phyloP scores from a whole-genome alignment of 2,888 invertebrate species.

The Agrochola lychnidis region DNA sequence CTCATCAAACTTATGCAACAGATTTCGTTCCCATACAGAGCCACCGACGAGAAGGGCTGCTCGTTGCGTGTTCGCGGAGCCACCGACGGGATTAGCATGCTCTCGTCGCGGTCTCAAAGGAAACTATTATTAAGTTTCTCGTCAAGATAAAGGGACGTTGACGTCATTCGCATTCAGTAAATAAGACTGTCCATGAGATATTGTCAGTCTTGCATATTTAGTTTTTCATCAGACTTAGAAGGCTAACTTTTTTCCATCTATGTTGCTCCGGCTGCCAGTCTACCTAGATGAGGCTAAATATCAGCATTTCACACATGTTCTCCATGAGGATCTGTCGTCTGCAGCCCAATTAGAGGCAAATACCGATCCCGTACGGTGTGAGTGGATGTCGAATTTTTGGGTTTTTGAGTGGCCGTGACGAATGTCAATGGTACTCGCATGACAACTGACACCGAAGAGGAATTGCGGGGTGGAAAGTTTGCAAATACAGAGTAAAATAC shows the following conservation, averaged over 20 bases:
- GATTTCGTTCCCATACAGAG: constrained; percentile 9
- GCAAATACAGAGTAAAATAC: neutral
- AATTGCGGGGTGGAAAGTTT: neutral
- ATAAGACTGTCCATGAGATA: constrained; percentile 19
- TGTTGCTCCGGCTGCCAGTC: too few relatives aligned
- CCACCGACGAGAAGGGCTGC: constrained; percentile 18
- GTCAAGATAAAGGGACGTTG: constrained; percentile 27
- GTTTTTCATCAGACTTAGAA: constrained; percentile 8
- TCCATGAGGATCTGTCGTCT: constrained; percentile 1
- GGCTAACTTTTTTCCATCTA: neutral
- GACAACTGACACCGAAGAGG: neutral
- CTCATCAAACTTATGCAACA: constrained; percentile 49
- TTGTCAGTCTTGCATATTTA: constrained; percentile 3
- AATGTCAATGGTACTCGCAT: neutral
- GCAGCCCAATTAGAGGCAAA: constrained; percentile 37
- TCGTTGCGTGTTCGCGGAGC: constrained; percentile 44
- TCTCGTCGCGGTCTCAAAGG: constrained; percentile 38
- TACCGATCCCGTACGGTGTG: neutral
- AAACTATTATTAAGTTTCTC: constrained; percentile 61
- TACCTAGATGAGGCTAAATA: neutral
- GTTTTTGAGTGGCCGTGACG: neutral
- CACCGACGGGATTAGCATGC: constrained; percentile 55
- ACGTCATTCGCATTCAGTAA: constrained; percentile 49
- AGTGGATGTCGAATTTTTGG: constrained; percentile 1
- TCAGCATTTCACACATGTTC: neutral